These are phyloP conservation scores for Hydriomena furcata DNA, from an alignment of 2,888 invertebrate species.

Conservation along the genomic window DNA sequence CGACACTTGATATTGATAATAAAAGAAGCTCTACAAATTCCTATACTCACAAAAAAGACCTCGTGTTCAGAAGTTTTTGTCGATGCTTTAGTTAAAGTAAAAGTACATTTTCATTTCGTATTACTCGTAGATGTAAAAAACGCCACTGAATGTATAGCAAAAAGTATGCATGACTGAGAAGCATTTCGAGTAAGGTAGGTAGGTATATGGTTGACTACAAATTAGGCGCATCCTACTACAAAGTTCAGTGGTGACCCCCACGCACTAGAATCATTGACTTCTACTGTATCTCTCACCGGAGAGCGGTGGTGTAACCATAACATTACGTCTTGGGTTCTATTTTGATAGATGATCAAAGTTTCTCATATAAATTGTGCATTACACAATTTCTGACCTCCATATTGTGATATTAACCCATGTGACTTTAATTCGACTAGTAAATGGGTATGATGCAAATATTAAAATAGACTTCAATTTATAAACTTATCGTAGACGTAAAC, in stretches of 20 bases:
- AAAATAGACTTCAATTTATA: slow-evolving; percentile 25
- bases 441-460: slow-evolving; percentile 15
- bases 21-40: slow-evolving; percentile 21
- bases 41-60: slow-evolving; percentile 4
- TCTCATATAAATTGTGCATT: slow-evolving; percentile 30
- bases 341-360: slow-evolving; percentile 54
- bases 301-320: slow-evolving; percentile 59
- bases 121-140: not conserved
- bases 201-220: slow-evolving; percentile 57
- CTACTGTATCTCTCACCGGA: slow-evolving; percentile 45
- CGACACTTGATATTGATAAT: slow-evolving; percentile 16
- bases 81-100: not conserved
- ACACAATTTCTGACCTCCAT: slow-evolving; percentile 7
- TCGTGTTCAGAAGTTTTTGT: slow-evolving; percentile 8
- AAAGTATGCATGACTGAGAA: slow-evolving; percentile 4
- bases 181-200: slow-evolving; percentile 28
- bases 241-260: slow-evolving; percentile 74
- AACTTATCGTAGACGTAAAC: slow-evolving; percentile 50
- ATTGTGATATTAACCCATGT: not conserved
- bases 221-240: slow-evolving; percentile 73
- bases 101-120: not conserved
- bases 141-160: not conserved
- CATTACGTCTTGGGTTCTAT: slow-evolving; percentile 54
- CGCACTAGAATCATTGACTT: slow-evolving; percentile 64
- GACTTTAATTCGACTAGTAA: slow-evolving; percentile 3